Conservation (phyloP, 2,113 vertebrate genomes). For the Erythrocebus patas region DNA sequence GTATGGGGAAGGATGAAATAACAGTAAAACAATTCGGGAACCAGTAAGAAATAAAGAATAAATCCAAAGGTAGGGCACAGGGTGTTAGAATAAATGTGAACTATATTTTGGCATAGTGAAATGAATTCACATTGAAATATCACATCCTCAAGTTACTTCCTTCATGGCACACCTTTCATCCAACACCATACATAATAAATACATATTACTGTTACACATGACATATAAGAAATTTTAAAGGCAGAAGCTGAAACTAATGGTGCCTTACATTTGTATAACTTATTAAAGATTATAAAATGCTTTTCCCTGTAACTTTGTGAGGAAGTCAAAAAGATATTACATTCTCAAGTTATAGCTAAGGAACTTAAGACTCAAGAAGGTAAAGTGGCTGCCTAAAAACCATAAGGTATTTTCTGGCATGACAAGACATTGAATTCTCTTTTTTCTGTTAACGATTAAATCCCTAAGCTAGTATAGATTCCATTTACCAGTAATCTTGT, state of each 20-base stretch:
- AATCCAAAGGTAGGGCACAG: background rate
- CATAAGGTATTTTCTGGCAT: background rate
- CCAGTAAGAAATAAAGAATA: background rate
- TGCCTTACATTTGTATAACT: background rate
- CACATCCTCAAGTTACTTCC: background rate
- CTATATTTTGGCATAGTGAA: background rate
- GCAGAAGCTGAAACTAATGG: background rate
- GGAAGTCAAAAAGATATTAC: background rate
- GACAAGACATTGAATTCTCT: background rate
- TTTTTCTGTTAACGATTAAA: constrained; percentile 19
- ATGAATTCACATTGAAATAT: background rate
- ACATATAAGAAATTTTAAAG: constrained; percentile 28
- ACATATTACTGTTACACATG: background rate
- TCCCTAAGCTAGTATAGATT: background rate
- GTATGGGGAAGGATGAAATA: background rate
- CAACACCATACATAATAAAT: background rate
- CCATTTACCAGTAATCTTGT: background rate
- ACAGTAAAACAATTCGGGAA: background rate
- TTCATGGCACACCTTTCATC: background rate
- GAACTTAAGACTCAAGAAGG: background rate
- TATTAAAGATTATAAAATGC: constrained; percentile 4
- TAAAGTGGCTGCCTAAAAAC: background rate
- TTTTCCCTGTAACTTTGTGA: background rate
- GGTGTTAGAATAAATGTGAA: background rate
- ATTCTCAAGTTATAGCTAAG: background rate